A percentile compares a stretch with the other conserved stretches of the same genome.
phyloP scores from a whole-genome alignment of 1,140 invertebrate genomes.

The Argopecten irradians region DNA sequence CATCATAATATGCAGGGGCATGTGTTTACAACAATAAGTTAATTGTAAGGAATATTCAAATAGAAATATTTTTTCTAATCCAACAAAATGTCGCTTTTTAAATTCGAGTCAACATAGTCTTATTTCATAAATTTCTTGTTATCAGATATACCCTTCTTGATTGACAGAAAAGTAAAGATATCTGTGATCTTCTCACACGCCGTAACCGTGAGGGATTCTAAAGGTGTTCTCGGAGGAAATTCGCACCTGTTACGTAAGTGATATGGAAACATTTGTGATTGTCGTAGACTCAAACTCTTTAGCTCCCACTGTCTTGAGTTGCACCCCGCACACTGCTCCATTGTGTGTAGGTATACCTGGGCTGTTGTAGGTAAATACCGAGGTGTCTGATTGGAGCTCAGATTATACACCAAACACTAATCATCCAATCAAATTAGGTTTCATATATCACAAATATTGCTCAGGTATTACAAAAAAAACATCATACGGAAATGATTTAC shows the following conservation, averaged over 20 bases:
- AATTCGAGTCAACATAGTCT: too few relatives aligned
- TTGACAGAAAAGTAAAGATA: background rate
- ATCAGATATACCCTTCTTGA: too few relatives aligned
- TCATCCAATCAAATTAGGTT: background rate
- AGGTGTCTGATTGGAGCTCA: constrained; percentile 14
- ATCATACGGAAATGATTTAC: background rate
- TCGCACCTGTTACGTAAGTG: background rate
- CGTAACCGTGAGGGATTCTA: background rate
- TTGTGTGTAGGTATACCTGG: background rate
- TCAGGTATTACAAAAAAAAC: background rate
- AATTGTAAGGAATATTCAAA: background rate
- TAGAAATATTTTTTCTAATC: too few relatives aligned
- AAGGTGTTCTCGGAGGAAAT: background rate
- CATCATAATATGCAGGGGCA: too few relatives aligned
- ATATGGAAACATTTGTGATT: background rate
- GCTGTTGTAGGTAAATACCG: background rate
- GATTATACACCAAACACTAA: background rate
- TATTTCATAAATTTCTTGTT: too few relatives aligned
- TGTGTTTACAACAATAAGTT: too few relatives aligned
- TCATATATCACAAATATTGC: too few relatives aligned
- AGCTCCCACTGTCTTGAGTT: background rate
- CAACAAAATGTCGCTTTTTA: too few relatives aligned
- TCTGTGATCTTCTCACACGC: background rate
- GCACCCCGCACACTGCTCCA: background rate
- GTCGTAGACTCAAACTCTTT: background rate